Evolutionary conservation across 2,797 vertebrate species (phyloP).

Genomic region (Anomalospiza imberbis): DNA sequence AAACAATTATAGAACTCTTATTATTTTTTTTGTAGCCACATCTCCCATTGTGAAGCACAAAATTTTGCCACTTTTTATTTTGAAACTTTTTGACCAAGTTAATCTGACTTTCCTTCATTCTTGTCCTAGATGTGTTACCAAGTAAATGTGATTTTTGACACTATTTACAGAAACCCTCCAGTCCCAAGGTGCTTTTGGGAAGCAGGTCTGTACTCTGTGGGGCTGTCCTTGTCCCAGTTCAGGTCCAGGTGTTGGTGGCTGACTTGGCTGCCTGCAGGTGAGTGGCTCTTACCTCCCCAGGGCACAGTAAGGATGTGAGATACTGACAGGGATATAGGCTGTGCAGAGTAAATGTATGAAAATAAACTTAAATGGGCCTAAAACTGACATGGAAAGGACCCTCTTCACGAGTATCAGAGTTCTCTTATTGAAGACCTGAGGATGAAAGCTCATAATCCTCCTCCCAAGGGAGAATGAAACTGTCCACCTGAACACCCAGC

Average conservation of each 20-base stretch:
- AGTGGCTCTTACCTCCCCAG: neutral
- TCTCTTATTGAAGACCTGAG: neutral
- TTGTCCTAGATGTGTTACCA: neutral
- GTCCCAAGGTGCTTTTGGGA: rapidly evolving
- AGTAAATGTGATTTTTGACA: neutral
- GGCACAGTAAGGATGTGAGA: neutral
- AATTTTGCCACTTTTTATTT: neutral
- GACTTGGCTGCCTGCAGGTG: neutral
- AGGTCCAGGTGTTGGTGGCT: neutral
- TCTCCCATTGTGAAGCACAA: neutral
- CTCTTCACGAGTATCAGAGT: neutral
- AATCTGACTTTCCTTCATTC: neutral
- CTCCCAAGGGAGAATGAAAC: neutral
- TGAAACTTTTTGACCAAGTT: neutral
- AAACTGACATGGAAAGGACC: neutral
- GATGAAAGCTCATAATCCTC: neutral
- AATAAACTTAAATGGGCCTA: neutral
- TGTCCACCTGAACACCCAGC: neutral
- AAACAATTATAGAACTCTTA: neutral
- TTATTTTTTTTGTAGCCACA: neutral
- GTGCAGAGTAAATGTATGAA: neutral
- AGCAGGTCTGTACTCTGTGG: neutral
- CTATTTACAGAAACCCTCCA: neutral
- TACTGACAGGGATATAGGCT: neutral
- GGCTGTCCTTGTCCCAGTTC: neutral